Conservation (phyloP, 2,888 invertebrate species). For the Drosophila sordidula region DNA sequence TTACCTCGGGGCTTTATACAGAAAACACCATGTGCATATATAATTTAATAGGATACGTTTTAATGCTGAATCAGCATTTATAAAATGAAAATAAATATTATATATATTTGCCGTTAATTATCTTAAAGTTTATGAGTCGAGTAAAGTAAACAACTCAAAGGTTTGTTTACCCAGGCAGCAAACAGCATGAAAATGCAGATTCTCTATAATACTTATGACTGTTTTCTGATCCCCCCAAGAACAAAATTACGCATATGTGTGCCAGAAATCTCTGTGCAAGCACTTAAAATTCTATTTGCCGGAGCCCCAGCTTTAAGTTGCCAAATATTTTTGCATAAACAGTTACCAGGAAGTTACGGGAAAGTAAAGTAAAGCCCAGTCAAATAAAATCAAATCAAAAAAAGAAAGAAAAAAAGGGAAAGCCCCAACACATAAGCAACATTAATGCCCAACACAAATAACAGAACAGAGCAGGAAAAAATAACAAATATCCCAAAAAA, state of each 20-base stretch:
- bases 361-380: slow-evolving; percentile 39
- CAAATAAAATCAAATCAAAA: slow-evolving; percentile 50
- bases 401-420: slow-evolving; percentile 21
- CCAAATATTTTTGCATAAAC: slow-evolving; percentile 59
- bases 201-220: slow-evolving; percentile 11
- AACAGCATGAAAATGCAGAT: slow-evolving; percentile 23
- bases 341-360: slow-evolving; percentile 18
- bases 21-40: not conserved
- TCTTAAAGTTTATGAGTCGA: slow-evolving; percentile 10
- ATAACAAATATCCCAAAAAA: slow-evolving; percentile 41
- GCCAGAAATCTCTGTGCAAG: not conserved
- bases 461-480: slow-evolving; percentile 18
- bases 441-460: slow-evolving; percentile 67
- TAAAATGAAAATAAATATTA: too few species aligned
- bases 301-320: slow-evolving; percentile 41
- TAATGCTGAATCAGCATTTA: slow-evolving; percentile 18
- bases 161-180: slow-evolving; percentile 26
- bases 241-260: slow-evolving; percentile 1
- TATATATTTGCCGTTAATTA: slow-evolving; percentile 33
- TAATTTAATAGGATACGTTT: slow-evolving; percentile 1
- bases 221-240: not conserved
- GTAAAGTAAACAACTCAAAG: slow-evolving; percentile 16
- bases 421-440: slow-evolving; percentile 50
- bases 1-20: slow-evolving; percentile 9
- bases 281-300: slow-evolving; percentile 25